These are phyloP conservation scores for Embidobia sp. DNA, from an alignment of 2,888 invertebrate genomes.

Conservation along the genomic window DNA sequence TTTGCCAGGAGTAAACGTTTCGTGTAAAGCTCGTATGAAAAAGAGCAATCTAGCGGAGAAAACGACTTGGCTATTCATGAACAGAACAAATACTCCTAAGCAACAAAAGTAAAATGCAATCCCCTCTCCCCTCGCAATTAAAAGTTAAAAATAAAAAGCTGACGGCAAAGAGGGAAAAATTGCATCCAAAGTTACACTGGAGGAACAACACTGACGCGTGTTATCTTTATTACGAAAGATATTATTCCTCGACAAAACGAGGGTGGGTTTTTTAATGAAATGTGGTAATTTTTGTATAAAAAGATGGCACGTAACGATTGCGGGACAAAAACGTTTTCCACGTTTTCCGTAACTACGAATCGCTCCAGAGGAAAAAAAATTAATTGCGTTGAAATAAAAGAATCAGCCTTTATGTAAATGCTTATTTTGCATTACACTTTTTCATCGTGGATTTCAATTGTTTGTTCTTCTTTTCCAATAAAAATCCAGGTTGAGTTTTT, in stretches of 20 bases:
- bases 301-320: conserved; percentile 27
- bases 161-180: conserved; percentile 34
- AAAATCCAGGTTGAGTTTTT: no score
- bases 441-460: no score
- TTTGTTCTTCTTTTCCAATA: no score
- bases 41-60: conserved; percentile 42
- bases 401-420: no score
- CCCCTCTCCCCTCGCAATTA: conserved; percentile 37
- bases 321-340: not conserved
- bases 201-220: conserved; percentile 45
- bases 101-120: conserved; percentile 42
- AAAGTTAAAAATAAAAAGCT: conserved; percentile 47
- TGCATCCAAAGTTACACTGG: conserved; percentile 27
- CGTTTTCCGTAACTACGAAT: no score
- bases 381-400: no score
- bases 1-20: conserved; percentile 17
- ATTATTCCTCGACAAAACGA: conserved; percentile 10
- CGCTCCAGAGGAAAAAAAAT: no score
- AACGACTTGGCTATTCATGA: conserved; percentile 30
- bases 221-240: conserved; percentile 43
- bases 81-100: conserved; percentile 40
- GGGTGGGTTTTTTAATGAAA: conserved; percentile 36
- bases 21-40: conserved; percentile 35
- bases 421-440: no score
- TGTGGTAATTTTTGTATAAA: conserved; percentile 37